Base-by-base conservation (phyloP, 2,888 invertebrate genomes). In the Drosophila gaucha region DNA sequence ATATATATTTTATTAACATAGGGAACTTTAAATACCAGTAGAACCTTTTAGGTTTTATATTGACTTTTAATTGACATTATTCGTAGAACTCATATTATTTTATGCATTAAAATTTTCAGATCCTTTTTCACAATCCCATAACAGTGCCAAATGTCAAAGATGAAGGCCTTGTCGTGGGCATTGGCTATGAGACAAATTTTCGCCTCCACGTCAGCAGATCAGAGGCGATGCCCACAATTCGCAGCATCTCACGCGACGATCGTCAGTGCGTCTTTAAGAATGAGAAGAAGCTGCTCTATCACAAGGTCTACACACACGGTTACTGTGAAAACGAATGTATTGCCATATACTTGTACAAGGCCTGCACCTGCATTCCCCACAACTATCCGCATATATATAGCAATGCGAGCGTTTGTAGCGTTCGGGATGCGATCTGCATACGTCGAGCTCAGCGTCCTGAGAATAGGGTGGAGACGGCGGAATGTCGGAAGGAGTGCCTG, bases 91-190 rank as follows among this genome's bases (percentile, higher is more conserved):
- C n/a, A n/a, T n/a, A n/a, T n/a, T n/a, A n/a, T n/a, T n/a, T n/a
- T n/a, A n/a, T n/a, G n/a, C n/a, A n/a, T n/a, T n/a, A 16, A 4
- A 5, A 5, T 14, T 35, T n/a, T 12, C 6, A 89, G 91, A 44
- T 91, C 0, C 62, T 77, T 2, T 73, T 91, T n/a, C 96, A 96
- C 78, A 96, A 95, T 90, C 96, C 96, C 0, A 94, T 95, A 0
- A 96, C 96, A 88, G 94, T 94, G 0, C 96, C 96, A 0, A 95
- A 95, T 89, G 94, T 96, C 60, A 94, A 94, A 2, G 95, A 96
- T 76, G 94, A 94, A 57, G 96, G 95, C 0, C 94, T 95, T 47
- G 93, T 95, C 0, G 91, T 95, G 50, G 93, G 94, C 26, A 94
- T 95, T 0, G 96, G 96, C 0, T 91, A 93, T 22, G 96, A 96